phyloP scores from a whole-genome alignment of 2,797 vertebrate genomes.

The Malacoraja senta region DNA sequence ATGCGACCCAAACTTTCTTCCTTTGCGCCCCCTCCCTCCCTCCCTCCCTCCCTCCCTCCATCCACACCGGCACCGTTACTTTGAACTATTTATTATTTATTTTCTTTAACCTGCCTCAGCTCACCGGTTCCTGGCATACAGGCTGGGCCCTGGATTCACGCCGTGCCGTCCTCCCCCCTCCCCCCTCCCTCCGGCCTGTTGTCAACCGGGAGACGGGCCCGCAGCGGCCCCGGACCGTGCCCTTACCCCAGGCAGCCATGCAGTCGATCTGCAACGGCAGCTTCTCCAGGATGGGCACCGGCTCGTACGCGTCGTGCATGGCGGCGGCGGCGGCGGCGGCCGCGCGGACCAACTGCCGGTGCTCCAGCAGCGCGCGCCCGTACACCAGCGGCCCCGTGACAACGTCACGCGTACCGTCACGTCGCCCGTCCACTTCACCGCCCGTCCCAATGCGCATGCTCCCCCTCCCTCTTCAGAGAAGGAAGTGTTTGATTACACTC shows the following conservation, averaged over 20 bases:
- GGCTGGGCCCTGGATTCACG: neutral
- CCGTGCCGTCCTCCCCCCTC: neutral
- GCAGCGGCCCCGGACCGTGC: neutral
- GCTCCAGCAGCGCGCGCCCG: too few species aligned
- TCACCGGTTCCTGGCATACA: too few species aligned
- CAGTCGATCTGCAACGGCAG: slow-evolving; percentile 95
- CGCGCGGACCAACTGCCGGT: neutral
- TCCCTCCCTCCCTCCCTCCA: too few species aligned
- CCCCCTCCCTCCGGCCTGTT: neutral
- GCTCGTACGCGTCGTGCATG: slow-evolving; percentile 94
- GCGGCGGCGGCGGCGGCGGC: slow-evolving; percentile 29
- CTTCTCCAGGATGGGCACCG: slow-evolving; percentile 88
- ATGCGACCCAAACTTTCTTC: neutral
- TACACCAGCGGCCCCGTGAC: too few species aligned
- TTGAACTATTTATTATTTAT: too few species aligned
- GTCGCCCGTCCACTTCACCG: too few species aligned
- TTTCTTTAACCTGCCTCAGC: neutral
- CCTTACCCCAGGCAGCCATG: slow-evolving; percentile 90
- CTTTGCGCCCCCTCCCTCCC: neutral
- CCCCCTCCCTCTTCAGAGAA: neutral
- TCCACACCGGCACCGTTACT: too few species aligned
- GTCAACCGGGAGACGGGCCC: neutral
- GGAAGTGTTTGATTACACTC: neutral
- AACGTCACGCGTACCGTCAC: too few species aligned
- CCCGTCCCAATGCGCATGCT: too few species aligned